phyloP scores from a whole-genome alignment of 2,888 invertebrate species.

The Glaucopsyche alexis region DNA sequence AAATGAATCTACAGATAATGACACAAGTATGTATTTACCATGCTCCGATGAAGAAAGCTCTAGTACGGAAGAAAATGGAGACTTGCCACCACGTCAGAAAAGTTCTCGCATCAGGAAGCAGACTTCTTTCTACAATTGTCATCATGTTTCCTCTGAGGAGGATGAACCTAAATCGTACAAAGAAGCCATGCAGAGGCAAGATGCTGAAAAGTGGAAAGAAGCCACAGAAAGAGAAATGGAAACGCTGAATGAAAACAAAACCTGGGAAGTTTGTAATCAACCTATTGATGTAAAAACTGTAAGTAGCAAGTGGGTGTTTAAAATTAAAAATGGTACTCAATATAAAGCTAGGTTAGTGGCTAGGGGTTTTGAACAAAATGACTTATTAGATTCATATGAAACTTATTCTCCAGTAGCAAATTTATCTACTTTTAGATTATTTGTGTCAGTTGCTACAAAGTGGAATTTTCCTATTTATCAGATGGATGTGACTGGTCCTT shows the following conservation, averaged over 20 bases:
- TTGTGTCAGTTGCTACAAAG: slow-evolving; percentile 38
- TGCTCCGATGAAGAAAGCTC: background rate
- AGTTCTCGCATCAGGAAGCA: slow-evolving; percentile 8
- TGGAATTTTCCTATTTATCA: slow-evolving; percentile 36
- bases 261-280: slow-evolving; percentile 31
- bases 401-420: slow-evolving; percentile 35
- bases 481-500: slow-evolving; percentile 38
- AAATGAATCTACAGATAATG: too few relatives aligned
- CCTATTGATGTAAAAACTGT: slow-evolving; percentile 33
- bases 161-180: slow-evolving; percentile 7
- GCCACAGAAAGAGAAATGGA: slow-evolving; percentile 35
- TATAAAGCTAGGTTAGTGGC: slow-evolving; percentile 30
- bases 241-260: slow-evolving; percentile 35
- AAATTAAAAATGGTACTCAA: slow-evolving; percentile 34
- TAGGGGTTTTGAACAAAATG: slow-evolving; percentile 28
- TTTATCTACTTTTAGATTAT: slow-evolving; percentile 39
- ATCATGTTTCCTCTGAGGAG: background rate
- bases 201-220: slow-evolving; percentile 29
- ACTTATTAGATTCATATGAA: slow-evolving; percentile 25
- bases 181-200: background rate
- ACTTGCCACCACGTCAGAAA: background rate
- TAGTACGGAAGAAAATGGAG: background rate
- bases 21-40: slow-evolving; percentile 8
- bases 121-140: slow-evolving; percentile 9
- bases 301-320: slow-evolving; percentile 43